Evolutionary conservation across 1,140 invertebrate genomes (phyloP).

Genomic region (Laupala kohalensis): DNA sequence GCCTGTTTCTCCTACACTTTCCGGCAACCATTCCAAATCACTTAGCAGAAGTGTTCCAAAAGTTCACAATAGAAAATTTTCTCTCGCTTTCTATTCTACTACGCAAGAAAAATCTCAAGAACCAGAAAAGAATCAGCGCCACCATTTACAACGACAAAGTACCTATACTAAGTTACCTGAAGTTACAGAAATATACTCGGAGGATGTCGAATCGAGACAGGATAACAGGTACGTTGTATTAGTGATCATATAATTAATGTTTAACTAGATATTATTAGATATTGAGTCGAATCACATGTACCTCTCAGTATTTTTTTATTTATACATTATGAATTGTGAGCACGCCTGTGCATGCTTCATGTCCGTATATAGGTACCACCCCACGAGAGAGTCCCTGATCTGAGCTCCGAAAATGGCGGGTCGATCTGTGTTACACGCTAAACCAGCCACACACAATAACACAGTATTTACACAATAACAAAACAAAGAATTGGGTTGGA

Average conservation of each 20-base stretch:
- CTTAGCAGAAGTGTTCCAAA: background rate
- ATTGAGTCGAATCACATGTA: too few species aligned
- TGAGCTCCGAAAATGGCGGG: too few species aligned
- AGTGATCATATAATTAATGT: background rate
- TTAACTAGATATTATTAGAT: background rate
- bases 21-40: background rate
- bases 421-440: too few species aligned
- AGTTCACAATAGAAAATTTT: background rate
- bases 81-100: background rate
- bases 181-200: background rate
- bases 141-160: conserved; percentile 16
- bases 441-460: too few species aligned
- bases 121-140: background rate
- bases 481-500: too few species aligned
- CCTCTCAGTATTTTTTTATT: too few species aligned
- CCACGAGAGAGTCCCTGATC: too few species aligned
- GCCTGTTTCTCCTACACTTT: background rate
- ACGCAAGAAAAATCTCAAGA: background rate
- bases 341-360: too few species aligned
- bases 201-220: background rate
- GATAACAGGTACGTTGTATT: background rate
- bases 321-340: too few species aligned
- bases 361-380: too few species aligned
- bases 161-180: conserved; percentile 19
- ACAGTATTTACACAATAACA: too few species aligned